Conservation (phyloP, 2,888 invertebrate genomes). For the Tetragnatha montana region DNA sequence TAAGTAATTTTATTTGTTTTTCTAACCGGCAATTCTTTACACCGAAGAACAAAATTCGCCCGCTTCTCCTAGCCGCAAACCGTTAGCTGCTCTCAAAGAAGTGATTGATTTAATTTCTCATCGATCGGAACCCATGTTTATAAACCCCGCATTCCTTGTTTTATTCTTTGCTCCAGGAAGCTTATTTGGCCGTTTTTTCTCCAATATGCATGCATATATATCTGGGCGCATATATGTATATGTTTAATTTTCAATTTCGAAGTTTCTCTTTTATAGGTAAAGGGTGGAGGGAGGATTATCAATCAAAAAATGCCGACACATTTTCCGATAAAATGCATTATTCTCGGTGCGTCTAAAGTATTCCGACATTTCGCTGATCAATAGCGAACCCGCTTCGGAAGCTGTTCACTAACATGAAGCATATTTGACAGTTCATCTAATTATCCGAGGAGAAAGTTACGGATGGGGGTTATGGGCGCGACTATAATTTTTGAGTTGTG, state of each 20-base stretch:
- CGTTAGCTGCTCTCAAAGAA: constrained; percentile 27
- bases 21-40: constrained; percentile 22
- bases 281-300: constrained; percentile 44
- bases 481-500: not conserved
- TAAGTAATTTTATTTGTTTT: constrained; percentile 34
- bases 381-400: constrained; percentile 39
- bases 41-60: constrained; percentile 29
- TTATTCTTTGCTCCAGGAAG: constrained; percentile 13
- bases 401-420: constrained; percentile 36
- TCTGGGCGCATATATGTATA: constrained; percentile 22
- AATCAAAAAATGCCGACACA: constrained; percentile 56
- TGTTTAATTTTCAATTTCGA: constrained; percentile 68
- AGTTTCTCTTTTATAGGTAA: constrained; percentile 56
- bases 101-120: constrained; percentile 56
- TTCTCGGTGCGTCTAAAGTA: constrained; percentile 32
- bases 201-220: constrained; percentile 8
- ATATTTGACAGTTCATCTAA: constrained; percentile 47
- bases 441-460: constrained; percentile 31
- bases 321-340: constrained; percentile 67
- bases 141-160: constrained; percentile 29
- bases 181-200: constrained; percentile 52
- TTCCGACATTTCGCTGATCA: constrained; percentile 27
- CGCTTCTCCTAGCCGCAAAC: not conserved
- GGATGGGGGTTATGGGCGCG: constrained; percentile 7
- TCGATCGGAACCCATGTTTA: constrained; percentile 56